phyloP scores from a whole-genome alignment of 2,888 invertebrate genomes.

The Baronia brevicornis region DNA sequence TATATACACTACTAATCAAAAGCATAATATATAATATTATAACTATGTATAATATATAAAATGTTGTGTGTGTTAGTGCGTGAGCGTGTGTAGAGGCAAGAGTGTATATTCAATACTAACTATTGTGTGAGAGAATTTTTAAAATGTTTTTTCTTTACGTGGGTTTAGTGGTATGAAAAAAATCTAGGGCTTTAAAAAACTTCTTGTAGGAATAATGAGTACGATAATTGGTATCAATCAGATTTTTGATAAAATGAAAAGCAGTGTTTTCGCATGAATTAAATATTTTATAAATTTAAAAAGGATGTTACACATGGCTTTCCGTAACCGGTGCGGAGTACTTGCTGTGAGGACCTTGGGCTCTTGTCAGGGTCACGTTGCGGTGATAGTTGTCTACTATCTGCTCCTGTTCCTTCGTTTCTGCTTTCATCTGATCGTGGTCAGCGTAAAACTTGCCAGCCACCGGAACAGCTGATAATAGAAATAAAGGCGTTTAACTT shows the following conservation, averaged over 20 bases:
- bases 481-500: not conserved
- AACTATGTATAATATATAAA: too few species aligned
- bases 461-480: conserved; percentile 45
- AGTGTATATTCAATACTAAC: too few species aligned
- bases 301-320: conserved; percentile 43
- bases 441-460: conserved; percentile 61
- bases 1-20: too few species aligned
- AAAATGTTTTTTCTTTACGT: too few species aligned
- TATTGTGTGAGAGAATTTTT: too few species aligned
- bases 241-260: not conserved
- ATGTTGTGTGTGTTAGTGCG: too few species aligned
- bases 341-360: conserved; percentile 55
- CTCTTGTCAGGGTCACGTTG: conserved; percentile 54
- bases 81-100: too few species aligned
- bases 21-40: too few species aligned
- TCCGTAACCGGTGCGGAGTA: conserved; percentile 47
- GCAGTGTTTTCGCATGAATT: not conserved
- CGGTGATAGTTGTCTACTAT: conserved; percentile 46
- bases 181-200: too few species aligned
- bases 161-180: too few species aligned
- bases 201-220: too few species aligned
- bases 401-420: conserved; percentile 38
- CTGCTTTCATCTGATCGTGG: conserved; percentile 47
- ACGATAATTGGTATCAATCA: not conserved
- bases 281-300: conserved; percentile 1